Percentiles rank a stretch among this genome's conserved stretches.
Evolutionary conservation across 2,888 invertebrate species (phyloP).

Genomic region (Rhamnusium bicolor): DNA sequence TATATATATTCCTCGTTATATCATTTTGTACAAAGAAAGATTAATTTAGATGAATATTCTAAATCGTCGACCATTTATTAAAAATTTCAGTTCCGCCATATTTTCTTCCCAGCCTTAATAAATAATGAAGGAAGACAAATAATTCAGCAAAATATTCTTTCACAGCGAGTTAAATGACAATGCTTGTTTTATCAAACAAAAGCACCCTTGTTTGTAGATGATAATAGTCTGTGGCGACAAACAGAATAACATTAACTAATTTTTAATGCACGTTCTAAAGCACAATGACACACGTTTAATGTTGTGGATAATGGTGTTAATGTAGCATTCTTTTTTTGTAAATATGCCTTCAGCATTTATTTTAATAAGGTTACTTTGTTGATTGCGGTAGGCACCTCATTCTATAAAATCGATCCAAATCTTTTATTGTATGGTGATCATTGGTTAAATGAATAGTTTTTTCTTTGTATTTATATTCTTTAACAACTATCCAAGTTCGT

Average conservation of each 20-base stretch:
- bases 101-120: neutral
- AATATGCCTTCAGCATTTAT: neutral
- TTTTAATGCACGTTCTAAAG: neutral
- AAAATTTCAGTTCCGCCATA: neutral
- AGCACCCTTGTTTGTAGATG: neutral
- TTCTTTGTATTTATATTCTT: no score
- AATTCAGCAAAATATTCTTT: neutral
- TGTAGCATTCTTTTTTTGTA: neutral
- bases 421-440: no score
- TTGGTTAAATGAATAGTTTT: no score
- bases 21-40: neutral
- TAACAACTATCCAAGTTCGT: no score
- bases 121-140: neutral
- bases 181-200: slow-evolving; percentile 7
- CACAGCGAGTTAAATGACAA: slow-evolving; percentile 14
- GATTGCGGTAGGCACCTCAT: no score
- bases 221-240: neutral
- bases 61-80: neutral
- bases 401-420: no score
- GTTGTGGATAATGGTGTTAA: neutral
- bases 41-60: neutral
- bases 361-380: neutral
- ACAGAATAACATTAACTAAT: neutral
- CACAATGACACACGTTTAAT: neutral
- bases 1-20: neutral